Evolutionary conservation across 2,113 vertebrate genomes (phyloP), one percentile per base, ranked within the genome.

Genomic region (Seriola dumerili): DNA sequence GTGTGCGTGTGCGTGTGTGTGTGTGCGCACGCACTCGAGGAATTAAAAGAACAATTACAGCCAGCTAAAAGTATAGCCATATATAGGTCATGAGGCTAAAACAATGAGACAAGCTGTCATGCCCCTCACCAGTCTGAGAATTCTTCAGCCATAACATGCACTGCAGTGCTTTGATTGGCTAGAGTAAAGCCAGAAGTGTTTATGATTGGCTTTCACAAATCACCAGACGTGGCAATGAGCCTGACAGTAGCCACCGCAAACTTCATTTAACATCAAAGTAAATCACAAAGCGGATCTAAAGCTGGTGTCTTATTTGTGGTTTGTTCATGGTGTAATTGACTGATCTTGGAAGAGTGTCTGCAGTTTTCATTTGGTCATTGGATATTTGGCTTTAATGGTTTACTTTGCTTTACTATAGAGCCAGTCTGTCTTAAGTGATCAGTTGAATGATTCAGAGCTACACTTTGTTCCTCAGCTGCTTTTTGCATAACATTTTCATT

Each of bases 41-140:
- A 76, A 87, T 84, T 76, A 81, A 85, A 70, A 64, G 59, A 78
- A 75, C 88, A 73, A 72, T 73, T 81, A 42, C 65, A 83, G 76
- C 59, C 23, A 5, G 71, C 68, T 79, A 34, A 65, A 66, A 52
- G 84, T 23, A 48, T 19, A 67, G 66, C 65, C 79, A 73, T 83
- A 94, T 94, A 83, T 94, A 88, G 94, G 93, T 95, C 95, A 95
- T 58, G 73, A 78, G 88, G 70, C 85, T 91, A 87, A 92, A 92
- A 94, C 91, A 94, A 93, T 86, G 82, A 90, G 77, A 85, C 87
- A 83, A 80, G 90, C 90, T 92, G 90, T 85, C 86, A 19, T 74
- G 67, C 72, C 78, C 72, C 55, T 68, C 77, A 74, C 67, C 46
- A 80, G 69, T 81, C 71, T 83, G 78, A 57, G 80, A 65, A 52